Conservation (phyloP, 2,888 invertebrate species). For the Hirtodrosophila alboralis region DNA sequence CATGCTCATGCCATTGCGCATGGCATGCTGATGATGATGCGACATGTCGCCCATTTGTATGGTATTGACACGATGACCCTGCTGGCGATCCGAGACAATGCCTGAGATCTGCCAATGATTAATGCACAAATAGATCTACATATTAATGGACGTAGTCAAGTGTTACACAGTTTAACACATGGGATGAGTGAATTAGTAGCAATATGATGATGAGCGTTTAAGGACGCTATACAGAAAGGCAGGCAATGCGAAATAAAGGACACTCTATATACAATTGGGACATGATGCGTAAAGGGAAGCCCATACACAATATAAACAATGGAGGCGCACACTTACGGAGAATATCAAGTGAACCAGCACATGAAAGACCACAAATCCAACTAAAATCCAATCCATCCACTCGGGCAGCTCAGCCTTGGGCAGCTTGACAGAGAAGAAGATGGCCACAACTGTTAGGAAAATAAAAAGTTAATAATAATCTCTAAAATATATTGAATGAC, state of each 20-base stretch:
- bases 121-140: constrained; percentile 83
- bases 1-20: constrained; percentile 87
- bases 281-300: constrained; percentile 45
- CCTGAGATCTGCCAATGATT: constrained; percentile 88
- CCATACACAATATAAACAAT: constrained; percentile 3
- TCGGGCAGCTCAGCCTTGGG: constrained; percentile 93
- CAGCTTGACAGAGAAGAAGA: constrained; percentile 95
- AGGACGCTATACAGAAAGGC: constrained; percentile 59
- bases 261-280: constrained; percentile 43
- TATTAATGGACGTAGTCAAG: constrained; percentile 71
- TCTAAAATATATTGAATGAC: too few species aligned
- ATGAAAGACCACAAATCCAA: constrained; percentile 95
- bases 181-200: constrained; percentile 76
- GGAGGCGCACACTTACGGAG: constrained; percentile 86
- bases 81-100: constrained; percentile 90
- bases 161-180: constrained; percentile 20
- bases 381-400: constrained; percentile 94
- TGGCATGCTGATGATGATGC: constrained; percentile 83
- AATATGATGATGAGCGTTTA: constrained; percentile 65
- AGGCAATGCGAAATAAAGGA: constrained; percentile 51
- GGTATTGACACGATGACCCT: constrained; percentile 89
- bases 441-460: constrained; percentile 92
- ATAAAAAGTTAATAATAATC: background rate
- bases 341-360: constrained; percentile 93
- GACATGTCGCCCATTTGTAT: constrained; percentile 94